Evolutionary conservation across 2,888 invertebrate species (phyloP), one percentile per base, ranked within the genome.

Genomic region (Dysmachus trigonus): DNA sequence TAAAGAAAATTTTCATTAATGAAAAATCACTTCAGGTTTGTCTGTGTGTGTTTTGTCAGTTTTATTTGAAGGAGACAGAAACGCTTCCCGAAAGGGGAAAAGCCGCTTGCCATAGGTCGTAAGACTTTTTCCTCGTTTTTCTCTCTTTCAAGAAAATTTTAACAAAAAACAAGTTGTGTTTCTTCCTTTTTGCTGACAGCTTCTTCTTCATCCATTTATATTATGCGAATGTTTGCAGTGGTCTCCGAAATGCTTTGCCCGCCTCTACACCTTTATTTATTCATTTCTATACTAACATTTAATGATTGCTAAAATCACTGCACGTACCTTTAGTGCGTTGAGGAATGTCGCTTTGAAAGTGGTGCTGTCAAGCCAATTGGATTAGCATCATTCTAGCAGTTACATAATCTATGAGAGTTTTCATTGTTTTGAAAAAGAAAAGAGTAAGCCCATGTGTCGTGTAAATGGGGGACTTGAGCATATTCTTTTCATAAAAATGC

Each of bases 1-100:
- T 18, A 83, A 72, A 82, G 82, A 82, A 83, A 83, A 41, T 38
- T 83, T 83, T 83, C 83, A 72, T 83, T 83, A 83, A 83, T 83
- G 83, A 83, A 83, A 83, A 83, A 83, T 83, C 83, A 83, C 83
- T 74, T 85, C 85, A 85, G 85, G 85, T 85, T 85, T 85, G 85
- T 85, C 85, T 85, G 85, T 85, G 85, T 85, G 85, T 85, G 74
- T 74, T 73, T 74, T 85, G 83, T 83, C 83, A 41, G 47, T 72
- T 83, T 81, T 81, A 53, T 33, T 81, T 81, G 53, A 81, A 81
- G 53, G 81, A 81, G 81, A 81, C 1, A 81, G 81, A 81, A 81
- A 81, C 30, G 35, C 35, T 62, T 72, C 31, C 38, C n/a, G 53
- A 35, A 72, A 71, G 83, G 72, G 83, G 30, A 72, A 83, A 83